phyloP scores from a whole-genome alignment of 2,113 vertebrate genomes.

The Saccopteryx leptura region DNA sequence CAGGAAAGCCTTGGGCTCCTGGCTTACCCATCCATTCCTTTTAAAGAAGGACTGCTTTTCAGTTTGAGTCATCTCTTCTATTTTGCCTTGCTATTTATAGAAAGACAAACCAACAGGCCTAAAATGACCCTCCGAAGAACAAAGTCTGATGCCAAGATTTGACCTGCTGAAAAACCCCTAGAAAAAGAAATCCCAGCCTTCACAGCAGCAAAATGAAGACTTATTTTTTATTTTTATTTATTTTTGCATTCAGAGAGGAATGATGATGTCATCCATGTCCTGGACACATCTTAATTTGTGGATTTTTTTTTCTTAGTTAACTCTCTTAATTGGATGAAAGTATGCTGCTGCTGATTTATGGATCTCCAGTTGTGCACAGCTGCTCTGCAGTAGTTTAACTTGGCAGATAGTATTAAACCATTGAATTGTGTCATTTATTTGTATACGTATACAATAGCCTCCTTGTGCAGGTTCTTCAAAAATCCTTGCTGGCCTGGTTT shows the following conservation, averaged over 20 bases:
- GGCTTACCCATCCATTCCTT: not conserved
- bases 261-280: slow-evolving; percentile 85
- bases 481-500: slow-evolving; percentile 81
- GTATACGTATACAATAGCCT: slow-evolving; percentile 89
- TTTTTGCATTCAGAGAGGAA: slow-evolving; percentile 80
- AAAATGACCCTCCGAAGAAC: slow-evolving; percentile 51
- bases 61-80: not conserved
- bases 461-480: slow-evolving; percentile 90
- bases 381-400: slow-evolving; percentile 90
- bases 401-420: slow-evolving; percentile 90
- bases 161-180: slow-evolving; percentile 68
- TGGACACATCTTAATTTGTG: slow-evolving; percentile 88
- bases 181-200: slow-evolving; percentile 50
- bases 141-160: slow-evolving; percentile 48
- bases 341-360: slow-evolving; percentile 90
- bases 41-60: slow-evolving; percentile 4
- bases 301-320: slow-evolving; percentile 84
- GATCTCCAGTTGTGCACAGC: slow-evolving; percentile 88
- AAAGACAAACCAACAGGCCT: slow-evolving; percentile 17
- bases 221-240: slow-evolving; percentile 79
- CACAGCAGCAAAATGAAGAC: slow-evolving; percentile 63
- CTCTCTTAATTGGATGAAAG: slow-evolving; percentile 90
- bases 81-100: not conserved
- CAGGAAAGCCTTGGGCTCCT: not conserved
- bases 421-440: slow-evolving; percentile 93